Conservation (phyloP, 2,888 invertebrate species). For the Panzeria rudis region DNA sequence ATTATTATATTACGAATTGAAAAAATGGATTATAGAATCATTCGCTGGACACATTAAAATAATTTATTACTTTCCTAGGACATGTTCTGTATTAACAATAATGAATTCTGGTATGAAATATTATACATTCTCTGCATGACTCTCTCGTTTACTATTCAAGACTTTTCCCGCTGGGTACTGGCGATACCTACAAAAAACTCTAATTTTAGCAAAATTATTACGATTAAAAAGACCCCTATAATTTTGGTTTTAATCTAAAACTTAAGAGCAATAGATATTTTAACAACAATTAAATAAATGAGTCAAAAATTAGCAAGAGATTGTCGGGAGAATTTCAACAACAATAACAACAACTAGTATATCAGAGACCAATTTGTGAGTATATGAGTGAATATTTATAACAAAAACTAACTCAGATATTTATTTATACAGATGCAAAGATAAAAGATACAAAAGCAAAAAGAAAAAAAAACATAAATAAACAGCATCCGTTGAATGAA, state of each 20-base stretch:
- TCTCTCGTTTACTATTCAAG: no score
- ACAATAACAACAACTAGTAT: no score
- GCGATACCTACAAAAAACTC: neutral
- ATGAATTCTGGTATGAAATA: no score
- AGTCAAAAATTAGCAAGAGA: conserved; percentile 40
- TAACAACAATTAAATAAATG: conserved; percentile 43
- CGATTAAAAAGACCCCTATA: conserved; percentile 27
- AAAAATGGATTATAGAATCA: no score
- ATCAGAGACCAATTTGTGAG: conserved; percentile 48
- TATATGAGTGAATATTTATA: conserved; percentile 31
- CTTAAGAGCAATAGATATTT: conserved; percentile 37
- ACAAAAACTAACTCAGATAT: conserved; percentile 38
- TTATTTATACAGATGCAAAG: conserved; percentile 13
- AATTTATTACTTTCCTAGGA: no score
- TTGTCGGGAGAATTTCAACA: neutral
- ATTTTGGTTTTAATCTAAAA: conserved; percentile 1
- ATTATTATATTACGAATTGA: no score
- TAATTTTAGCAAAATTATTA: neutral
- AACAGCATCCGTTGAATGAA: conserved; percentile 72
- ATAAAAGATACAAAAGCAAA: conserved; percentile 40
- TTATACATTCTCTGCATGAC: no score
- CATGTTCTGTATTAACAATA: no score
- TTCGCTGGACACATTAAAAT: no score
- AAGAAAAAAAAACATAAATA: conserved; percentile 47
- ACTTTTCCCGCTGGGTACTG: no score